Conservation (phyloP, 2,113 vertebrate genomes). For the Sarotherodon lohbergeri region DNA sequence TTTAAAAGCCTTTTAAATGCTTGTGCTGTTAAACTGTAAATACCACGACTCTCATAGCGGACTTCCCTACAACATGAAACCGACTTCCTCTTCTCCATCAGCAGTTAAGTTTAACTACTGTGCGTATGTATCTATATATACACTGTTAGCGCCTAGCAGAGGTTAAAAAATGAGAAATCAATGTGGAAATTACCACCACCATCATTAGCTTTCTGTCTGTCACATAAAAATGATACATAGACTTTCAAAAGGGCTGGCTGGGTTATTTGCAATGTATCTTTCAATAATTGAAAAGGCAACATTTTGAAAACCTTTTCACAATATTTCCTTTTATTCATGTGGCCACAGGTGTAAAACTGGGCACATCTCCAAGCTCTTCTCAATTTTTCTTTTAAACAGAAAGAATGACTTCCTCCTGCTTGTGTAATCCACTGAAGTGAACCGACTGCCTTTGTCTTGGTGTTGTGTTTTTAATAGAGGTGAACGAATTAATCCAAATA, state of each 20-base stretch:
- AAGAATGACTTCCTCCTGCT: not conserved
- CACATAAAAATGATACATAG: not conserved
- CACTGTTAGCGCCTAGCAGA: not conserved
- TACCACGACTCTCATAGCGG: not conserved
- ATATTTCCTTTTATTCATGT: not conserved
- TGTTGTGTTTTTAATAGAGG: not conserved
- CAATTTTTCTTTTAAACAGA: not conserved
- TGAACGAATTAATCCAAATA: not conserved
- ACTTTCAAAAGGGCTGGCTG: not conserved
- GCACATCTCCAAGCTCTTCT: not conserved
- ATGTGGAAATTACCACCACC: not conserved
- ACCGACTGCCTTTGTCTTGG: not conserved
- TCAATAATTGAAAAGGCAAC: not conserved
- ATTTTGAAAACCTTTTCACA: not conserved
- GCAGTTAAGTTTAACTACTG: accelerated
- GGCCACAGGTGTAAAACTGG: not conserved
- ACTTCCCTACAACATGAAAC: not conserved
- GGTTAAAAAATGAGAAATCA: not conserved
- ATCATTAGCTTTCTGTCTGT: not conserved
- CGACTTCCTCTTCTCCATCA: conserved; percentile 2
- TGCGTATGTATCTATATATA: not conserved
- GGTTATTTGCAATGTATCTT: not conserved
- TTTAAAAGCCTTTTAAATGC: not conserved
- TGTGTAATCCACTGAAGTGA: not conserved
- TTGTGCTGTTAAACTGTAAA: not conserved